These are phyloP conservation scores for Erythrolamprus reginae DNA, from an alignment of 2,113 vertebrate genomes.

Conservation along the genomic window DNA sequence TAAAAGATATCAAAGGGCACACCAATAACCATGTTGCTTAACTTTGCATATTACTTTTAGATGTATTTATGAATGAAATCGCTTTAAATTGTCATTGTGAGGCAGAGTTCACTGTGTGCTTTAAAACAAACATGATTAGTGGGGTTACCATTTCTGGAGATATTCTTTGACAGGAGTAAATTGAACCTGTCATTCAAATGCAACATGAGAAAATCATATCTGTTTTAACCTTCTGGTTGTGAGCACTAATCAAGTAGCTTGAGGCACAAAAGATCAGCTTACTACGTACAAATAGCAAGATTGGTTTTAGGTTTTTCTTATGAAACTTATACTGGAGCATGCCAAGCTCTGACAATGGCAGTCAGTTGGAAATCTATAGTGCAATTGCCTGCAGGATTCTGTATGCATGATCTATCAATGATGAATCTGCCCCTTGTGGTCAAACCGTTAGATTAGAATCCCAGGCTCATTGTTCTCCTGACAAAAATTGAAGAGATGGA, in stretches of 20 bases:
- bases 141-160: background rate
- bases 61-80: background rate
- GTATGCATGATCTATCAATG: background rate
- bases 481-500: background rate
- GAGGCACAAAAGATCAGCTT: background rate
- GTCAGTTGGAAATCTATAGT: constrained; percentile 1
- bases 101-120: background rate
- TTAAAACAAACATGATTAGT: background rate
- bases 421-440: background rate
- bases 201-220: background rate
- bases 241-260: background rate
- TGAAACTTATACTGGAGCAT: background rate
- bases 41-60: constrained; percentile 22
- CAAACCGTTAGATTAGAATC: background rate
- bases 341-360: background rate
- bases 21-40: constrained; percentile 8
- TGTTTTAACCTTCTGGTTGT: background rate
- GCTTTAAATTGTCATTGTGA: constrained; percentile 6
- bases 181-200: background rate
- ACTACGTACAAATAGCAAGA: background rate
- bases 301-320: background rate
- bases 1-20: constrained; percentile 22
- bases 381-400: background rate
- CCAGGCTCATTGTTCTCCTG: background rate
- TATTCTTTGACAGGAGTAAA: background rate